Base-by-base conservation (phyloP, 2,888 invertebrate genomes). In the Desoria tigrina region DNA sequence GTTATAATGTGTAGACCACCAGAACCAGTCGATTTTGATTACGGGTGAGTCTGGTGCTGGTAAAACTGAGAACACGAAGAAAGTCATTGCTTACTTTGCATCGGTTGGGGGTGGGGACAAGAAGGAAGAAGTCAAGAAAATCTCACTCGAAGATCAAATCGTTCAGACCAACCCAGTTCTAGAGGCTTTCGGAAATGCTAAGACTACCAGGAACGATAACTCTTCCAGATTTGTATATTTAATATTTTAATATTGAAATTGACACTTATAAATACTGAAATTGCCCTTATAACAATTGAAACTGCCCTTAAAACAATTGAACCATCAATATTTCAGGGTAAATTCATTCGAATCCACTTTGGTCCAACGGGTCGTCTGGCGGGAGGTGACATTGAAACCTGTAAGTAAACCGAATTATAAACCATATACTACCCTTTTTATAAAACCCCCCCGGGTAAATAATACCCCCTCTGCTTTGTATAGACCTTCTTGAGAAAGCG, bases 281-380 rank as follows among this genome's bases (percentile, higher is more conserved):
- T 23, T 45, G 23, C 1, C 16, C 14, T 45, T 27, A 2, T 9
- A 9, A n/a, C n/a, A n/a, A n/a, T n/a, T n/a, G n/a, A n/a, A n/a
- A n/a, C n/a, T n/a, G n/a, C n/a, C n/a, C 16, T 39, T 39, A 11
- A 39, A 39, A 11, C 16, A 39, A 39, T 39, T 39, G 16, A 39
- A 39, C 16, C 16, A 39, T 11, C 9, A 11, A 39, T 39, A 11
- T 39, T 39, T 16, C 39, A 24, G 14, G 96, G 96, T 90, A 99
- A 99, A 91, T 99, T 99, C 90, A 99, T 99, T 87, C 94, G 99
- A 89, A 99, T 99, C 83, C 99, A 99, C 84, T 99, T 99, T 86
- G 97, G 97, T 77, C 92, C 94, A 77, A 89, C 91, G 84, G 99
- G 98, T 84, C 99, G 99, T 89, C 86, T 99, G 86, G 97, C 99